Evolutionary conservation across 35 echinoderm and acorn worm genomes (phyloP).

Genomic region (Heliocidaris tuberculata): DNA sequence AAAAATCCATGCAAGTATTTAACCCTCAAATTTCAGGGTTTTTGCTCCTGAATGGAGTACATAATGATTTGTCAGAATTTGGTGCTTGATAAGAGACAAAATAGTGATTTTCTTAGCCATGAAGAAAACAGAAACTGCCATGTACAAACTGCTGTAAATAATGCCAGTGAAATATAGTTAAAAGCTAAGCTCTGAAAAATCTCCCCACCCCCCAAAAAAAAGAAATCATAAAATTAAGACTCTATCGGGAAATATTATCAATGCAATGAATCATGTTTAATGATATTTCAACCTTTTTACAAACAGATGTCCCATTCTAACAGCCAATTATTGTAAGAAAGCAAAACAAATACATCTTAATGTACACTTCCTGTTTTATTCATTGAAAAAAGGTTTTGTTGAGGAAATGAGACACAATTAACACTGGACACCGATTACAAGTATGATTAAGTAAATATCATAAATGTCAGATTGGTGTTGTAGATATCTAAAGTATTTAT

Average conservation of each 20-base stretch:
- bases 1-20: neutral
- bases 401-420: neutral
- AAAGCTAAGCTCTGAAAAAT: too few species aligned
- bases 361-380: neutral
- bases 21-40: neutral
- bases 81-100: neutral
- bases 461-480: neutral
- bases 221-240: neutral
- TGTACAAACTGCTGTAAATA: too few species aligned
- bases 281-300: neutral
- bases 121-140: too few species aligned
- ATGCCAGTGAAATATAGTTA: too few species aligned
- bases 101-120: neutral
- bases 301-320: neutral
- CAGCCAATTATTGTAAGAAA: neutral
- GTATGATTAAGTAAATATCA: neutral
- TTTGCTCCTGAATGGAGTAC: too few species aligned
- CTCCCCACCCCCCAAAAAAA: too few species aligned
- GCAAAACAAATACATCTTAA: neutral
- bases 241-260: neutral
- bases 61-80: too few species aligned
- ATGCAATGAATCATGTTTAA: neutral
- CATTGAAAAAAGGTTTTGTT: neutral
- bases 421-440: neutral
- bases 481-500: neutral